Evolutionary conservation across 2,113 vertebrate species (phyloP), one percentile per base, ranked within the genome.

Genomic region (Phyllostomus hastatus): DNA sequence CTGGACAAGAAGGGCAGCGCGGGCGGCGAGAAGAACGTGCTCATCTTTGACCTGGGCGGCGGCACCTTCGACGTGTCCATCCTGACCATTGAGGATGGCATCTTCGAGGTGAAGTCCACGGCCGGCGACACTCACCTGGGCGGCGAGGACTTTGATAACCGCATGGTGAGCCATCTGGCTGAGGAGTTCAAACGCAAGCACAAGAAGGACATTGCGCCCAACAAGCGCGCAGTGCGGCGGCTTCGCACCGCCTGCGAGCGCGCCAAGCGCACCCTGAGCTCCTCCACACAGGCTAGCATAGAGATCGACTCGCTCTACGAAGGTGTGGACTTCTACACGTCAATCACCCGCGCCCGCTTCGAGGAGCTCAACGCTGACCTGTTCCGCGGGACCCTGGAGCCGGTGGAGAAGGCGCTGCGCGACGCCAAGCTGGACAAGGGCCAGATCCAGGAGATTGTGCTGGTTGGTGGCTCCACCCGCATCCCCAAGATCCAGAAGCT

Each of bases 251-350:
- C 99, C 82, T 99, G 99, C 17, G 99, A 99, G 98, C 98, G 99
- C 67, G 99, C 98, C 0, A 99, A 99, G 97, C 98, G 99, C 85
- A 99, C 99, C 38, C 98, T 99, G 67, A 99, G 99, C 95, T 99
- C 99, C 57, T 99, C 99, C 97, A 99, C 99, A 0, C 99, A 99
- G 96, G 99, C 99, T 4, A 99, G 98, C 96, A 98, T 99, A 70
- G 99, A 99, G 97, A 99, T 99, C 48, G 99, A 99, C 97, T 99
- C 99, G 10, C 98, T 99, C 1, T 99, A 98, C 0, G 99, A 99
- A 97, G 99, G 99, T n/a, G 98, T 99, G 59, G 99, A 99, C 90
- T 99, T 99, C 99, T 99, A 99, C 98, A 99, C 99, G 1, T 99
- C 99, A 84, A 99, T 99, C 96, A 99, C 99, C 86, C 99, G 99